These are phyloP conservation scores for Trissolcus japonicus DNA, from an alignment of 2,888 invertebrate genomes.

Conservation along the genomic window DNA sequence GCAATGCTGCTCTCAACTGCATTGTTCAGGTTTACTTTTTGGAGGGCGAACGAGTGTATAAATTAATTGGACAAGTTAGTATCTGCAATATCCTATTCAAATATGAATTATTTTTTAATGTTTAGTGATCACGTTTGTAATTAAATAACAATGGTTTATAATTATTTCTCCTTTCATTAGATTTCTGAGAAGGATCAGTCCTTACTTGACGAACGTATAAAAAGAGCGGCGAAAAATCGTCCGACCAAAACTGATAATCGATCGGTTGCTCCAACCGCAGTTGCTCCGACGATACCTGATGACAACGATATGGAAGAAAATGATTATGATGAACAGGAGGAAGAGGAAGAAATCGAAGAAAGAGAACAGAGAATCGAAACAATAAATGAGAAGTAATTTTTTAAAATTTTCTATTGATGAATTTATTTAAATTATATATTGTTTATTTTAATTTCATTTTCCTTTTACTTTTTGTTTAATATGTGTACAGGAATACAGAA, in stretches of 20 bases:
- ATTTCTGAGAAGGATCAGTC: constrained; percentile 96
- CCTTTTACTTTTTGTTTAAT: too few species aligned
- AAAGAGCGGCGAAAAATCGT: constrained; percentile 86
- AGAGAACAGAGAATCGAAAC: constrained; percentile 50
- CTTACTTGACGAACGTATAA: constrained; percentile 96
- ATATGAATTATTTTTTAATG: not conserved
- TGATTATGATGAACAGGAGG: constrained; percentile 73
- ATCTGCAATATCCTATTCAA: not conserved
- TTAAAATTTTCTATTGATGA: not conserved
- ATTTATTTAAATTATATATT: not conserved
- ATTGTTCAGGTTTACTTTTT: constrained; percentile 93
- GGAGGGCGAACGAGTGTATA: constrained; percentile 93
- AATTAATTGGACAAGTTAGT: constrained; percentile 90
- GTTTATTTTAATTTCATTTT: not conserved
- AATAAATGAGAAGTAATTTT: constrained; percentile 58
- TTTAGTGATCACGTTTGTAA: not conserved
- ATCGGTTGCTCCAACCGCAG: constrained; percentile 69
- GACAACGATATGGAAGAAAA: constrained; percentile 70
- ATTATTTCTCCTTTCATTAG: constrained; percentile 72
- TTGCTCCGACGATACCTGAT: constrained; percentile 73
- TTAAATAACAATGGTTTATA: constrained; percentile 7
- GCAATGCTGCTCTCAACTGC: constrained; percentile 96
- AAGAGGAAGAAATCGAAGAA: constrained; percentile 63
- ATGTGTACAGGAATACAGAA: constrained; percentile 9
- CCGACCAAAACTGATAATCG: constrained; percentile 78